Conservation (phyloP, 2,113 vertebrate species). For the Seriola rivoliana region DNA sequence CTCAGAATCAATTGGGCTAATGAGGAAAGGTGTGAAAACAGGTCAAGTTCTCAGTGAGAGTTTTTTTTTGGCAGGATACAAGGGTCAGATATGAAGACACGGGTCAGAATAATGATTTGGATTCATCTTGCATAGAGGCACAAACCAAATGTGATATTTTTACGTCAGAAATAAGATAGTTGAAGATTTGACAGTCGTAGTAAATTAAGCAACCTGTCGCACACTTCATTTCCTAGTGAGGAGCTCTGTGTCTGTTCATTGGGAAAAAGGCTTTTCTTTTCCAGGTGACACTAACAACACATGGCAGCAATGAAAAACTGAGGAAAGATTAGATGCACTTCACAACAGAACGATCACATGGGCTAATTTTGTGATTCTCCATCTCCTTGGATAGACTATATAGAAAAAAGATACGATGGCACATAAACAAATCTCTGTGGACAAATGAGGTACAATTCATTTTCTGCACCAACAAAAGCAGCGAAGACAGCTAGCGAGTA, state of each 20-base stretch:
- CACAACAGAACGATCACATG: too few relatives aligned
- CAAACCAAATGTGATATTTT: slow-evolving; percentile 13
- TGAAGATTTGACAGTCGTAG: not conserved
- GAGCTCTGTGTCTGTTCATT: too few relatives aligned
- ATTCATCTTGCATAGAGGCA: not conserved
- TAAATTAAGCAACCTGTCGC: slow-evolving; percentile 9
- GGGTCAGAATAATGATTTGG: not conserved
- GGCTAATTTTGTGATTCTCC: too few relatives aligned
- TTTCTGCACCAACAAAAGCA: not conserved
- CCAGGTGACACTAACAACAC: too few relatives aligned
- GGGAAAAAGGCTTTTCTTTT: too few relatives aligned
- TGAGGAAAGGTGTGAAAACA: slow-evolving; percentile 15
- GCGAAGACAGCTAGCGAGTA: too few relatives aligned
- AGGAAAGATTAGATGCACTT: too few relatives aligned
- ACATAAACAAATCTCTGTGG: not conserved
- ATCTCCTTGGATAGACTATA: too few relatives aligned
- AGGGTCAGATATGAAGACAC: not conserved
- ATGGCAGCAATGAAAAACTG: too few relatives aligned
- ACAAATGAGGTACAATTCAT: not conserved
- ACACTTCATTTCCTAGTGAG: not conserved
- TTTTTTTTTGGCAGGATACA: not conserved
- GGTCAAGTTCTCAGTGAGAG: not conserved
- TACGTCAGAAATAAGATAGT: not conserved
- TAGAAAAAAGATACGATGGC: too few relatives aligned
- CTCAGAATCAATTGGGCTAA: slow-evolving; percentile 23